Base-by-base conservation (phyloP, 2,113 vertebrate species). In the Ceyx margarethae region DNA sequence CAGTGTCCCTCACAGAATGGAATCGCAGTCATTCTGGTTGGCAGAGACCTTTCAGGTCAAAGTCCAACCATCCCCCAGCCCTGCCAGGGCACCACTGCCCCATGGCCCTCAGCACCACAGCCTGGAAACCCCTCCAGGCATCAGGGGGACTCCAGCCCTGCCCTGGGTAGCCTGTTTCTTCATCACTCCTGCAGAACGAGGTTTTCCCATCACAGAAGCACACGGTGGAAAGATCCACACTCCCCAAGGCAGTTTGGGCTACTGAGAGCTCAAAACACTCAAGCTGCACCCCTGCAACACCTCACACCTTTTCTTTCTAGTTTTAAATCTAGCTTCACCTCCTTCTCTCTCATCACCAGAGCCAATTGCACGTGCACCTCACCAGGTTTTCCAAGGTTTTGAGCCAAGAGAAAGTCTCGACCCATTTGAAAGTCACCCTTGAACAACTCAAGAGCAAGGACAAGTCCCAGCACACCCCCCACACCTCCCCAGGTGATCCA, bases 361-460 rank as follows among this genome's bases (percentile, higher is more conserved):
- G 53, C 22, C 62, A 50, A 14, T 1, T 17, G 19, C 33, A 48
- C 0, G 1, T 3, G 40, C 19, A 65, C 25, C 43, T 54, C 73
- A 53, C 25, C 1, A 7, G 21, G 26, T n/a, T 68, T n/a, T 29
- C 50, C 69, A 29, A 33, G 56, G n/a, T 10, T 69, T 13, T 35
- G 45, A 53, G 77, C 56, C 57, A 60, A 26, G 15, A 56, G 35
- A 54, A 81, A 45, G 15, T n/a, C 48, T 26, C 26, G 28, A 42
- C 4, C 15, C 3, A 1, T 21, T 58, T 53, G n/a, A 15, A 84
- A 76, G 48, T 13, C 16, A 16, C 0, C 10, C 35, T 0, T 13
- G 17, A 33, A 50, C 45, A 84, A 46, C 58, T 61, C 68, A 11
- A 7, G 37, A 60, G 46, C 54, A 13, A 74, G 14, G 17, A 54